phyloP scores from a whole-genome alignment of 2,797 vertebrate genomes.

The Sternotherus odoratus region DNA sequence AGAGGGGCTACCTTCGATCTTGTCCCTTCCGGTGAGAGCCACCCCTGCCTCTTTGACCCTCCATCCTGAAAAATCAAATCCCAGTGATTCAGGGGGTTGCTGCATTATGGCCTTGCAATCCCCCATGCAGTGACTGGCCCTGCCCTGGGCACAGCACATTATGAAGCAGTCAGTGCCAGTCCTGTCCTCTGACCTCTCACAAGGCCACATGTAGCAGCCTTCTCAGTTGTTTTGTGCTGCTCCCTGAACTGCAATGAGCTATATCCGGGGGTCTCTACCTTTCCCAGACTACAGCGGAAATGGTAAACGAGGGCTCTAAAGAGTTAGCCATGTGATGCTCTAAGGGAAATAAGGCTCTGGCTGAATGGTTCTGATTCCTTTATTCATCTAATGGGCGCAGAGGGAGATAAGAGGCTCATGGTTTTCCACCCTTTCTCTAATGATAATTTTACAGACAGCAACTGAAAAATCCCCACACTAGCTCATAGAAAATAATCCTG shows the following conservation, averaged over 20 bases:
- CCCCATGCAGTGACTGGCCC: neutral
- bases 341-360: slow-evolving; percentile 23
- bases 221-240: neutral
- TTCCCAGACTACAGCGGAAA: slow-evolving; percentile 23
- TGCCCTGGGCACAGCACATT: neutral
- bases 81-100: neutral
- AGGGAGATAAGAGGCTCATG: neutral
- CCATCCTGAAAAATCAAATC: neutral
- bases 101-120: neutral
- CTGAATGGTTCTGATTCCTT: slow-evolving; percentile 34
- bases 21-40: neutral
- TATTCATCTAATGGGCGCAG: slow-evolving; percentile 18
- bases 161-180: neutral
- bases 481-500: neutral
- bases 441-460: neutral
- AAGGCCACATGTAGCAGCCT: neutral
- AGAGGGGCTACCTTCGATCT: neutral
- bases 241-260: neutral
- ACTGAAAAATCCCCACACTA: neutral
- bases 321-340: slow-evolving; percentile 1
- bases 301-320: slow-evolving; percentile 25
- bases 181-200: neutral
- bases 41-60: fast-evolving
- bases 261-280: neutral
- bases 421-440: neutral